Evolutionary conservation across 2,888 invertebrate genomes (phyloP).

Genomic region (Folsomia candida): DNA sequence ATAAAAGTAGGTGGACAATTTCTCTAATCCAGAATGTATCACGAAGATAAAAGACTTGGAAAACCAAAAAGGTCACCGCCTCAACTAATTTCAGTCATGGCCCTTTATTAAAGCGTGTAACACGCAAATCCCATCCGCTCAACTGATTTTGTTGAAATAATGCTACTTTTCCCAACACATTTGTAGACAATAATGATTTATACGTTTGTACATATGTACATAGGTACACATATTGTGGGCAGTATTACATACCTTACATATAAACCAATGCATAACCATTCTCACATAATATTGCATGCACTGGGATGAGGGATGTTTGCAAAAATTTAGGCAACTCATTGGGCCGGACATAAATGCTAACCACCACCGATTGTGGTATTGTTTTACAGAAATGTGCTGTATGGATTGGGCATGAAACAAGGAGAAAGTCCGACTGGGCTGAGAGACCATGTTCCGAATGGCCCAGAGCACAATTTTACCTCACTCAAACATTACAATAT

Average conservation of each 20-base stretch:
- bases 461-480: neutral
- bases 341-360: neutral
- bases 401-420: too few relatives aligned
- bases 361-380: neutral
- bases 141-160: neutral
- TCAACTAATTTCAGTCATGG: neutral
- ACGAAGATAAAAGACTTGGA: neutral
- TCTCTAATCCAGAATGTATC: neutral
- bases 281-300: neutral
- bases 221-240: too few relatives aligned
- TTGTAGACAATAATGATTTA: too few relatives aligned
- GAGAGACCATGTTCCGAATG: neutral
- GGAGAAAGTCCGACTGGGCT: neutral
- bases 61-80: conserved; percentile 17
- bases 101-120: conserved; percentile 9
- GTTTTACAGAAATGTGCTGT: neutral
- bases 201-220: too few relatives aligned
- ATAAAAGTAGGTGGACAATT: neutral
- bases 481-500: conserved; percentile 1
- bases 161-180: neutral
- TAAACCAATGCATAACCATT: too few relatives aligned
- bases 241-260: too few relatives aligned
- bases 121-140: conserved; percentile 10
- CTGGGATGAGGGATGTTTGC: neutral
- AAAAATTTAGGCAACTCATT: neutral